phyloP scores from a whole-genome alignment of 2,113 vertebrate species.

The Sceloporus tristichus region DNA sequence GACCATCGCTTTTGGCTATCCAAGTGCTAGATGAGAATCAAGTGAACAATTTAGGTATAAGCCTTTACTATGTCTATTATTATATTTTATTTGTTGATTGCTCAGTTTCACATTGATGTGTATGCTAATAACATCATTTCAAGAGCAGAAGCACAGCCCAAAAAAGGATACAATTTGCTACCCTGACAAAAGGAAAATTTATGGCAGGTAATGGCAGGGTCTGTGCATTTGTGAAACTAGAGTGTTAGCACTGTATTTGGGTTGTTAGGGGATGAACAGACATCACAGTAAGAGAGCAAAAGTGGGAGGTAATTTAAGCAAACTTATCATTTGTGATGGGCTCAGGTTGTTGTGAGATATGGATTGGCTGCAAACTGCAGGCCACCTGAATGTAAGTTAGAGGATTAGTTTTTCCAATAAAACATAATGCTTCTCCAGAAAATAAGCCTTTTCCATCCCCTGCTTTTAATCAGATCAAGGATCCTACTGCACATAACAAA shows the following conservation, averaged over 20 bases:
- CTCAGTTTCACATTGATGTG: conserved; percentile 26
- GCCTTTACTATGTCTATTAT: conserved; percentile 51
- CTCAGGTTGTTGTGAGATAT: conserved; percentile 2
- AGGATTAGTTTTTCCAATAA: conserved; percentile 26
- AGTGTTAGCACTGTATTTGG: conserved; percentile 11
- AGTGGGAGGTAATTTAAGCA: conserved; percentile 21
- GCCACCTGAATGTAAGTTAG: not conserved
- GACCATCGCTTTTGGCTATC: conserved; percentile 61
- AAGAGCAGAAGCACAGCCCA: conserved; percentile 45
- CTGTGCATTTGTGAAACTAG: not conserved
- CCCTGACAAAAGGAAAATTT: conserved; percentile 51
- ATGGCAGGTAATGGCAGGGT: conserved; percentile 14
- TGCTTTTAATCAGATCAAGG: not conserved
- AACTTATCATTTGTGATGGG: not conserved
- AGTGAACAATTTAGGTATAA: conserved; percentile 48
- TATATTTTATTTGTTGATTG: conserved; percentile 57
- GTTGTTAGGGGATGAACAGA: conserved; percentile 21
- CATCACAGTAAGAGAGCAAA: conserved; percentile 22
- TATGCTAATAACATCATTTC: conserved; percentile 57
- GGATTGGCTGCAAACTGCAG: not conserved
- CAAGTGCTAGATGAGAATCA: conserved; percentile 56
- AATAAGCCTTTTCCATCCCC: not conserved
- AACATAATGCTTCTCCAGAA: conserved; percentile 14
- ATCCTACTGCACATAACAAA: not conserved
- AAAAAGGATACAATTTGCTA: conserved; percentile 57